These are phyloP conservation scores for Epinotia brunnichana DNA, from an alignment of 2,888 invertebrate genomes.

Conservation along the genomic window DNA sequence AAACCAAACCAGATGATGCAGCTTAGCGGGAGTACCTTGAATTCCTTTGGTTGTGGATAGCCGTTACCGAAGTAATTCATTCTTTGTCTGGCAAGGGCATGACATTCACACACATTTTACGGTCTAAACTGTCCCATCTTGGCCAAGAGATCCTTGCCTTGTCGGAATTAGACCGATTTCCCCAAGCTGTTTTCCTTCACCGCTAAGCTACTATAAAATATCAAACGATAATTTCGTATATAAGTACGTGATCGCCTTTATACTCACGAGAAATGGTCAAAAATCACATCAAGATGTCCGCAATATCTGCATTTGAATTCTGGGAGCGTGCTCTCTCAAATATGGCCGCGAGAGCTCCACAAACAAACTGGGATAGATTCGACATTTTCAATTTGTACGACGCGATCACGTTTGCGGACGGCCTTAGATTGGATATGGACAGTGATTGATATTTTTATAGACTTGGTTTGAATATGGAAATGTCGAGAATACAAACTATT, in stretches of 20 bases:
- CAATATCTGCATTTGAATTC: conserved; percentile 23
- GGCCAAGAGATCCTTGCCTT: too few relatives aligned
- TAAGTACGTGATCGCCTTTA: neutral
- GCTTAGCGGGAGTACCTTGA: too few relatives aligned
- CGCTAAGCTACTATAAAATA: too few relatives aligned
- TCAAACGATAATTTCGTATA: too few relatives aligned
- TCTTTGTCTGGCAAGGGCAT: too few relatives aligned
- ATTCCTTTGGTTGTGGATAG: too few relatives aligned
- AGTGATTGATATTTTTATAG: conserved; percentile 45
- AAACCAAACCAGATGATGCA: too few relatives aligned
- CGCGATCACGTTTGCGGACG: conserved; percentile 43
- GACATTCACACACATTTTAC: too few relatives aligned
- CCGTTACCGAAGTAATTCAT: too few relatives aligned
- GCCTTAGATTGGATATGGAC: conserved; percentile 46
- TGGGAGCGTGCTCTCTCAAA: conserved; percentile 26
- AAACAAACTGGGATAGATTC: conserved; percentile 37
- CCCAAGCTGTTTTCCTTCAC: too few relatives aligned
- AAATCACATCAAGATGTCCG: conserved; percentile 11
- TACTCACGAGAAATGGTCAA: neutral
- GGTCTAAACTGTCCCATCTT: too few relatives aligned
- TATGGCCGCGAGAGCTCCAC: conserved; percentile 18
- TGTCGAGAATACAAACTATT: neutral
- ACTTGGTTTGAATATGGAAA: neutral
- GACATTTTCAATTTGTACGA: conserved; percentile 57
- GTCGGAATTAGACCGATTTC: too few relatives aligned